Conservation (phyloP, 1,140 invertebrate species). For the Trypoxylus dichotomus region DNA sequence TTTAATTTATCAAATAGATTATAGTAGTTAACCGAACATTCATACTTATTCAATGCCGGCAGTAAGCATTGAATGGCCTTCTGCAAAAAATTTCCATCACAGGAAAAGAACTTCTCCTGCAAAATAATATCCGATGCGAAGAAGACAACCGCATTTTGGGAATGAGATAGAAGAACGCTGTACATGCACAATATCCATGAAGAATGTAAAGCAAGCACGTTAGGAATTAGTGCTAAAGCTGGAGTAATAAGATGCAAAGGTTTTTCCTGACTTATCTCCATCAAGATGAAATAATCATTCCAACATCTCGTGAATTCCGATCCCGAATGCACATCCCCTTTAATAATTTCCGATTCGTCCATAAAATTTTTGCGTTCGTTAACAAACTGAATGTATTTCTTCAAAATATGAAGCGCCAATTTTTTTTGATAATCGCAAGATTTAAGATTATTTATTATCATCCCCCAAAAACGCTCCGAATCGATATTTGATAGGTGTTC, state of each 20-base stretch:
- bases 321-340: slow-evolving; percentile 32
- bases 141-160: slow-evolving; percentile 38
- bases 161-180: slow-evolving; percentile 41
- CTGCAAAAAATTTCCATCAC: slow-evolving; percentile 31
- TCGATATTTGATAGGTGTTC: neutral
- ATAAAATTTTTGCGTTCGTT: slow-evolving; percentile 23
- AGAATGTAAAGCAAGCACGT: slow-evolving; percentile 39
- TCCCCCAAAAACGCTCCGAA: neutral
- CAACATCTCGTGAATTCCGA: slow-evolving; percentile 37
- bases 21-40: slow-evolving; percentile 31
- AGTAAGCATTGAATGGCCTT: slow-evolving; percentile 28
- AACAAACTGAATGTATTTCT: neutral
- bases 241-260: slow-evolving; percentile 48
- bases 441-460: slow-evolving; percentile 4
- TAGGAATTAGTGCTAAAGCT: slow-evolving; percentile 42
- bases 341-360: slow-evolving; percentile 27
- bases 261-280: slow-evolving; percentile 50
- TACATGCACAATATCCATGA: slow-evolving; percentile 47
- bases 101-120: slow-evolving; percentile 27
- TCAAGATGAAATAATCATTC: slow-evolving; percentile 47
- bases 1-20: slow-evolving; percentile 34
- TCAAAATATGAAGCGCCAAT: neutral
- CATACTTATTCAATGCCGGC: slow-evolving; percentile 39
- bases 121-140: slow-evolving; percentile 35
- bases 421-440: neutral